phyloP scores from a whole-genome alignment of 2,888 invertebrate genomes.

The Caenorhabditis sinica region DNA sequence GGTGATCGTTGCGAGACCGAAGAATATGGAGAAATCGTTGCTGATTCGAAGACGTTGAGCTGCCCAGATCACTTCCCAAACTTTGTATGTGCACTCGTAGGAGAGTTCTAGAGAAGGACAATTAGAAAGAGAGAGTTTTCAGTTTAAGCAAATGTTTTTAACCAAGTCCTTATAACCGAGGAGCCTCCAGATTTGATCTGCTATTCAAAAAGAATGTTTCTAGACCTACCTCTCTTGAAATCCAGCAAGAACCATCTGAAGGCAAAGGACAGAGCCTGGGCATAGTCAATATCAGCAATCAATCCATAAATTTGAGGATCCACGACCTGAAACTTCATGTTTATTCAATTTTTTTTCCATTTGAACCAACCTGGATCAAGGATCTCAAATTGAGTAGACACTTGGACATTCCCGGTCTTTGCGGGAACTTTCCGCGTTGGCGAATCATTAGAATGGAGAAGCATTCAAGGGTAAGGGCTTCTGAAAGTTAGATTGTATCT shows the following conservation, averaged over 20 bases:
- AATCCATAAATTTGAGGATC: slow-evolving; percentile 74
- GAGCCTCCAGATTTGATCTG: background rate
- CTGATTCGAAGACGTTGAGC: slow-evolving; percentile 90
- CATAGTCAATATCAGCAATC: slow-evolving; percentile 94
- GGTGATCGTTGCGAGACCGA: slow-evolving; percentile 93
- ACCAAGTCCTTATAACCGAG: too few relatives aligned
- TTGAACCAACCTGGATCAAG: slow-evolving; percentile 85
- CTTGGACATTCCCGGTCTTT: slow-evolving; percentile 94
- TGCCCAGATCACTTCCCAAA: slow-evolving; percentile 98
- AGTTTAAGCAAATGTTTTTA: background rate
- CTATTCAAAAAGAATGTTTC: background rate
- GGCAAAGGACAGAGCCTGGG: slow-evolving; percentile 95
- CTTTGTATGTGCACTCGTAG: slow-evolving; percentile 93
- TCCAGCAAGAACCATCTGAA: slow-evolving; percentile 97
- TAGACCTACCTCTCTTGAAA: slow-evolving; percentile 89
- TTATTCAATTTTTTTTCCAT: background rate
- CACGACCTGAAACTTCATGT: slow-evolving; percentile 83
- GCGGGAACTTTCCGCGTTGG: slow-evolving; percentile 94
- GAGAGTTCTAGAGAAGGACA: slow-evolving; percentile 92
- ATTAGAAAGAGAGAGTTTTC: slow-evolving; percentile 54
- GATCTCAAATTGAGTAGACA: slow-evolving; percentile 95
- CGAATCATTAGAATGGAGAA: slow-evolving; percentile 94
- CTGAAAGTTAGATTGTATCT: slow-evolving; percentile 84
- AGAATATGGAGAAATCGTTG: slow-evolving; percentile 93
- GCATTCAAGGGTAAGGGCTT: slow-evolving; percentile 93